These are phyloP conservation scores for Orthosia cruda DNA, from an alignment of 2,888 invertebrate genomes.

Conservation along the genomic window DNA sequence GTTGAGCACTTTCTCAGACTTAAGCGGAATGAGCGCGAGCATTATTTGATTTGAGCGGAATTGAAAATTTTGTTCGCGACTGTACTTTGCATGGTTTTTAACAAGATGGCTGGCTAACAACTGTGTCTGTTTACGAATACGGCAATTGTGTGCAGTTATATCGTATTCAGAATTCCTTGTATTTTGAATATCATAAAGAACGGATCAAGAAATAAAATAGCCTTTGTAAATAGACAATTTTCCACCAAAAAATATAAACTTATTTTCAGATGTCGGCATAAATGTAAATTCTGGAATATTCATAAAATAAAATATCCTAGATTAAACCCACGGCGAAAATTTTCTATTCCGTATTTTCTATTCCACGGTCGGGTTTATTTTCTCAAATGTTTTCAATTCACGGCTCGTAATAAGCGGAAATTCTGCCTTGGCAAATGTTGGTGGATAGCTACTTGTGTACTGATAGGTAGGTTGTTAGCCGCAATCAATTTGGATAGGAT, in stretches of 20 bases:
- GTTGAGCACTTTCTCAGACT: slow-evolving; percentile 77
- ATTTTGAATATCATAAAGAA: neutral
- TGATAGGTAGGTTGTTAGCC: slow-evolving; percentile 41
- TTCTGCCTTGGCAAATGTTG: slow-evolving; percentile 16
- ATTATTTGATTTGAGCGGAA: slow-evolving; percentile 82
- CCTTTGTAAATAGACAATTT: neutral
- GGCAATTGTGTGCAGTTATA: neutral
- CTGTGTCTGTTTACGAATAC: slow-evolving; percentile 4
- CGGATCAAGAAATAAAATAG: neutral
- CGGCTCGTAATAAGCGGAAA: slow-evolving; percentile 52
- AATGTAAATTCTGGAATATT: slow-evolving; percentile 33
- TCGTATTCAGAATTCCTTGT: neutral
- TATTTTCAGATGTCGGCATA: slow-evolving; percentile 17
- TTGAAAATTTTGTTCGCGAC: slow-evolving; percentile 75
- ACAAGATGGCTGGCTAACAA: slow-evolving; percentile 29
- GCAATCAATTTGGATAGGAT: slow-evolving; percentile 71
- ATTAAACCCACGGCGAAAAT: slow-evolving; percentile 38
- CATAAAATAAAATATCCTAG: slow-evolving; percentile 36
- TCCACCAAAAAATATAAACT: slow-evolving; percentile 19
- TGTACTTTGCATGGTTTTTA: slow-evolving; percentile 36
- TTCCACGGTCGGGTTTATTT: slow-evolving; percentile 42
- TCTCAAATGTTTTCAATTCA: slow-evolving; percentile 59
- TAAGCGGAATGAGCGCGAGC: slow-evolving; percentile 77
- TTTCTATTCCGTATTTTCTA: slow-evolving; percentile 38
- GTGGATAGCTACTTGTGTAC: slow-evolving; percentile 2